These are phyloP conservation scores for Leptopilina syphax DNA, from an alignment of 2,888 invertebrate genomes.

Conservation along the genomic window DNA sequence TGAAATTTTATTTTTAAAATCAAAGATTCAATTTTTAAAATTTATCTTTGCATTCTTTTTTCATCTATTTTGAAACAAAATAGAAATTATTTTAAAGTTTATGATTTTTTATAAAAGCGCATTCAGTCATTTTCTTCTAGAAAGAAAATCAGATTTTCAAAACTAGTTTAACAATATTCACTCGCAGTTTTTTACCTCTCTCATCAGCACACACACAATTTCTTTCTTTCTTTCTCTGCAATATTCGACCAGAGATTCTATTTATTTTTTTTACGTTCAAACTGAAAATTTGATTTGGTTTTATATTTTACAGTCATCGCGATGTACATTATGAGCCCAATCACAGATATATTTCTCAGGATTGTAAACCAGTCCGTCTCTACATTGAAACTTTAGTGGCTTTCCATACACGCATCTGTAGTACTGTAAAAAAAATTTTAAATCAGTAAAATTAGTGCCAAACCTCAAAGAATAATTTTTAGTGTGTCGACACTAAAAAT, in stretches of 20 bases:
- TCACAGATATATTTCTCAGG: constrained; percentile 85
- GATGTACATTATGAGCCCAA: constrained; percentile 87
- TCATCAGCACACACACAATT: too few species aligned
- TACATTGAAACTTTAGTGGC: constrained; percentile 85
- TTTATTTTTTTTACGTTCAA: background rate
- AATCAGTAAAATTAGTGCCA: background rate
- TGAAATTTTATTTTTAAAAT: background rate
- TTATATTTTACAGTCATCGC: constrained; percentile 79
- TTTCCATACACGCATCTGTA: constrained; percentile 91
- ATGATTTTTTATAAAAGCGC: background rate
- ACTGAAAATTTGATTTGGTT: background rate
- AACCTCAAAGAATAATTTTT: too few species aligned
- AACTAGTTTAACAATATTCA: background rate
- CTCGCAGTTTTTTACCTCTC: background rate
- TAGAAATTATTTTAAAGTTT: background rate
- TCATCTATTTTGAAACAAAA: background rate
- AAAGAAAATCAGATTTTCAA: background rate
- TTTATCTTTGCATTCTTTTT: background rate
- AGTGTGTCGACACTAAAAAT: too few species aligned
- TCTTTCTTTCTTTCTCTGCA: background rate
- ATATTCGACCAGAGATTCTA: background rate
- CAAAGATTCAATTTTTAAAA: background rate
- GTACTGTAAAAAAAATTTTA: constrained; percentile 80
- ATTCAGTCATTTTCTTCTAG: constrained; percentile 12
- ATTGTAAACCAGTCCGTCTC: constrained; percentile 87